Base-by-base conservation (phyloP, 2,797 vertebrate genomes). In the Okamejei kenojei region DNA sequence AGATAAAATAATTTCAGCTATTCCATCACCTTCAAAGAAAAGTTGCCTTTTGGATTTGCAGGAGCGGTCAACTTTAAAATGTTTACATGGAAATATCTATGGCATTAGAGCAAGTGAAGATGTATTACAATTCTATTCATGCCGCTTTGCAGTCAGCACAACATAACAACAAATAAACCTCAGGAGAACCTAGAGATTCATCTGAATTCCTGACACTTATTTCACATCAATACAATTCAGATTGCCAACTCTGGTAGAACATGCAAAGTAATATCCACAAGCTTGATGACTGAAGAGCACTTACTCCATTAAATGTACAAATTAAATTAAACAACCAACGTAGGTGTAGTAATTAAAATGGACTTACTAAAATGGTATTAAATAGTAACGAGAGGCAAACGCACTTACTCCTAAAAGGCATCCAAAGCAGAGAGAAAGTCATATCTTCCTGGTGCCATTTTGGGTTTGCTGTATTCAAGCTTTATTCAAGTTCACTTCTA, bases 121-220 rank as follows among this genome's bases (percentile, higher is more conserved):
- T 26, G 23, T 7, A 82, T 1, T 81, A 81, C 80, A 65, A 88
- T 88, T 65, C 61, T 65, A 88, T 65, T 88, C 84, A 65, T 21
- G 19, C 15, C 32, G 10, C 84, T 88, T 32, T 88, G 81, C 84
- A 19, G 61, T 88, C 84, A 88, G 32, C 61, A 8, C 10, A 17
- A 13, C 61, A 61, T 88, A 61, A 23, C 81, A 88, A 32, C n/a
- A 35, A 7, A 88, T 45, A 45, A 73, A 10, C 21, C 84, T 63
- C 84, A 35, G 84, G 84, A 88, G 61, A 65, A 7, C 11, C 19
- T n/a, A 54, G 13, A 32, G 15, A 32, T 61, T 63, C 29, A 17
- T 65, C 82, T 86, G 58, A 88, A 88, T 65, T 32, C n/a, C n/a
- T 88, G n/a, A 88, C 61, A 65, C 58, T 88, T 68, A 65, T 35